These are phyloP conservation scores for Eilema depressum DNA, from an alignment of 2,888 invertebrate genomes.

Conservation along the genomic window DNA sequence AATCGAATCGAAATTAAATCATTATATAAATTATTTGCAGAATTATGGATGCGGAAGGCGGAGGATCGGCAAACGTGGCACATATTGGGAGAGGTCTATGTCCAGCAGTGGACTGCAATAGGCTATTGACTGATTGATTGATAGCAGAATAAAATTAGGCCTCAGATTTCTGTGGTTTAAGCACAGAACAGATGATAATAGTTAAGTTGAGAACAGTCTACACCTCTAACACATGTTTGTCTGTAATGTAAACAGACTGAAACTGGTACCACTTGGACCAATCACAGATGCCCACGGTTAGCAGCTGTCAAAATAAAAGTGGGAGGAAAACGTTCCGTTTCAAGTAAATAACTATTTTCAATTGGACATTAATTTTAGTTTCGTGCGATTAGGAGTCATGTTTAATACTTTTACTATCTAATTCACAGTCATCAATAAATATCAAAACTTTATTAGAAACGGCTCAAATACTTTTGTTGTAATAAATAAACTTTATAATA, in stretches of 20 bases:
- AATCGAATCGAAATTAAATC: too few relatives aligned
- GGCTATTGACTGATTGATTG: too few relatives aligned
- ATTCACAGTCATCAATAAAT: background rate
- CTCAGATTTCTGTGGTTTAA: too few relatives aligned
- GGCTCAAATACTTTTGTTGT: background rate
- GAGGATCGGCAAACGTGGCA: too few relatives aligned
- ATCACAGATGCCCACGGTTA: conserved; percentile 45
- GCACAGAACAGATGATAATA: too few relatives aligned
- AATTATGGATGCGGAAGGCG: too few relatives aligned
- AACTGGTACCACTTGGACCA: conserved; percentile 33
- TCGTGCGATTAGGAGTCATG: background rate
- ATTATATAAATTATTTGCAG: too few relatives aligned
- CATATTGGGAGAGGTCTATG: too few relatives aligned
- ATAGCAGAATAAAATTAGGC: too few relatives aligned
- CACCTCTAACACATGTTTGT: too few relatives aligned
- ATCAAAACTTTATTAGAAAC: background rate
- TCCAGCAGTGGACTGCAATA: too few relatives aligned
- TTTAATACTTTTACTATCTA: background rate
- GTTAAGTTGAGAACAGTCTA: background rate
- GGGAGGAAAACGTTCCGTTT: conserved; percentile 22
- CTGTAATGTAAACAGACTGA: background rate
- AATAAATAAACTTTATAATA: background rate
- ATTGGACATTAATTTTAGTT: background rate
- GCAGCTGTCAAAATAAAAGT: conserved; percentile 19
- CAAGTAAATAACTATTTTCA: background rate